phyloP scores from a whole-genome alignment of 2,797 vertebrate genomes.

The Ctenosaura bakeri region DNA sequence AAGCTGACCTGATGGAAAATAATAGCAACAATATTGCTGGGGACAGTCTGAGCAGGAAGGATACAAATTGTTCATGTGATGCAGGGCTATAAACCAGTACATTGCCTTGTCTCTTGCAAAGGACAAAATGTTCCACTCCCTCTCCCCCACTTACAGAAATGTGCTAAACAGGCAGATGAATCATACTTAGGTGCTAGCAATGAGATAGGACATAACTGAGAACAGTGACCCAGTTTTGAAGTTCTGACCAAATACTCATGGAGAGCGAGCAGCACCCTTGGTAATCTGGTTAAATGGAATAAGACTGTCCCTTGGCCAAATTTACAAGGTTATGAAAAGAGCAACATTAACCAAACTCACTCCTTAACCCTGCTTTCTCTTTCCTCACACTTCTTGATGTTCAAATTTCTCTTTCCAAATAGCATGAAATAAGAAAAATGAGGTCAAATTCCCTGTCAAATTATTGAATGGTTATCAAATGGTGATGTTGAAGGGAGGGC shows the following conservation, averaged over 20 bases:
- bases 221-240: too few species aligned
- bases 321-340: not conserved
- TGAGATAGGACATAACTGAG: too few species aligned
- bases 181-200: too few species aligned
- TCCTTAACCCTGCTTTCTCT: not conserved
- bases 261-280: not conserved
- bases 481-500: not conserved
- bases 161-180: not conserved
- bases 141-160: not conserved
- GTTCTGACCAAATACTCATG: not conserved
- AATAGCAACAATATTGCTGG: too few species aligned
- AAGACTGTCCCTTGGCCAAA: not conserved
- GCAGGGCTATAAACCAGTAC: not conserved
- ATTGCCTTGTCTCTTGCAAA: not conserved
- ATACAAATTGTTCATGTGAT: not conserved
- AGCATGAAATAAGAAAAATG: not conserved
- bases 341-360: not conserved
- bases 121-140: not conserved
- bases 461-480: not conserved
- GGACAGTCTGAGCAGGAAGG: not conserved
- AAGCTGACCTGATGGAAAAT: too few species aligned
- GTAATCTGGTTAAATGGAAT: not conserved
- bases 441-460: not conserved
- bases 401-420: not conserved
- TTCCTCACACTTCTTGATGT: not conserved